Evolutionary conservation across 2,888 invertebrate genomes (phyloP), one percentile per base, ranked within the genome.

Genomic region (Protophormia terraenovae): DNA sequence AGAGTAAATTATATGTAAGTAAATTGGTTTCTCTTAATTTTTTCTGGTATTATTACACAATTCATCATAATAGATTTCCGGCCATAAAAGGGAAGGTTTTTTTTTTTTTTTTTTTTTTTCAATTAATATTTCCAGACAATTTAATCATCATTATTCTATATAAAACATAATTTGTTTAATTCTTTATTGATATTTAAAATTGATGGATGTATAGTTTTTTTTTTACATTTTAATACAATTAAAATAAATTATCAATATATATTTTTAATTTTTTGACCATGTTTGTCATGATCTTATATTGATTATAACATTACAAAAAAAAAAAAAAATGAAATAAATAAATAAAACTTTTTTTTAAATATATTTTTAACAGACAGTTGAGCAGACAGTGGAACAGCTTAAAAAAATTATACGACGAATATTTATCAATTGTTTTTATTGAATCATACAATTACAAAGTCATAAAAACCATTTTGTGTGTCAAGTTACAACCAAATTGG

Each of bases 201-300:
- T 58, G 41, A 76, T 76, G 64, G 53, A 64, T 55, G 55, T 27
- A 27, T 55, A 2, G 1, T 50, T 7, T 22, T 50, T 10, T 58
- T 16, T 69, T 4, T 67, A 27, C 10, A 5, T 58, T 29, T 55
- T 27, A 45, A 32, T 50, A 32, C 47, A 84, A 84, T 80, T 80
- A 84, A 84, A 71, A 76, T 80, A 76, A 80, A 66, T 80, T 71
- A 76, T 84, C 60, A 64, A 55, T 14, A 76, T 80, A 75, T 79
- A 69, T 75, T 79, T 53, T 75, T 79, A 45, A 55, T 41, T 45
- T 79, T 73, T 35, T n/a, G n/a, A 47, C 83, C 84, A 80, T 71
- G 55, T 79, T 79, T 64, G 71, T 66, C 58, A n/a, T n/a, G n/a
- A n/a, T 66, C 47, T 67, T 58, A 47, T 72, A 62, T 16, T 47